Percentiles rank a stretch among this genome's conserved stretches.
Evolutionary conservation across 2,113 vertebrate species (phyloP).

Genomic region (Anoplopoma fimbria): DNA sequence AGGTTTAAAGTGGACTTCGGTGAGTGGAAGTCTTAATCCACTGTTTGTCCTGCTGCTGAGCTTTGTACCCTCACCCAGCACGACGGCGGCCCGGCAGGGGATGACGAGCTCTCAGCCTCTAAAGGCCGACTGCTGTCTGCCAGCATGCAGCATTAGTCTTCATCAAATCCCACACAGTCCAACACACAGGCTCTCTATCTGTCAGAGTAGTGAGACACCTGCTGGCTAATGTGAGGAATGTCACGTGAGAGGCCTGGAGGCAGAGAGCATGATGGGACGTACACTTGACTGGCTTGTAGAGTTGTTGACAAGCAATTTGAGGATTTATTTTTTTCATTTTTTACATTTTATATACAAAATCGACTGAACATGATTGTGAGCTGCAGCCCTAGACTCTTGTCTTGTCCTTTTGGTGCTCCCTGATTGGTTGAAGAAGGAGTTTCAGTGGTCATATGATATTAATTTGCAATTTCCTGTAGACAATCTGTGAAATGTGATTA

Average conservation of each 20-base stretch:
- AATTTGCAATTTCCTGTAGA: neutral
- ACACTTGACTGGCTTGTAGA: neutral
- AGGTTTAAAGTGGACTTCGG: conserved; percentile 33
- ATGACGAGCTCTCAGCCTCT: conserved; percentile 39
- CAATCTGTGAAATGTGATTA: neutral
- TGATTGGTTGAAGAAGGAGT: neutral
- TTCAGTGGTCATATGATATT: neutral
- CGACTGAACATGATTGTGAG: neutral
- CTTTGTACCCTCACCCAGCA: conserved; percentile 18
- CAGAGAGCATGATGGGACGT: conserved; percentile 5
- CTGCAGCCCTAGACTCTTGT: neutral
- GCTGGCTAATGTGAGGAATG: conserved; percentile 49
- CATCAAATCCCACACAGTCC: neutral
- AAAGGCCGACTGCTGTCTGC: conserved; percentile 34
- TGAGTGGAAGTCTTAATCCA: conserved; percentile 26
- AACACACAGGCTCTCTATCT: neutral
- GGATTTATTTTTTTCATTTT: no score
- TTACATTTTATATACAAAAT: neutral
- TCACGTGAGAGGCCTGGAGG: neutral
- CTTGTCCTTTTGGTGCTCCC: no score
- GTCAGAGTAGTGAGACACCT: conserved; percentile 67
- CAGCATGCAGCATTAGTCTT: conserved; percentile 46
- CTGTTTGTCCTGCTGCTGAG: conserved; percentile 33
- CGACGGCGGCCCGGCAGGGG: conserved; percentile 10
- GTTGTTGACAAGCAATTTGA: no score